Evolutionary conservation across 2,888 invertebrate genomes (phyloP), one percentile per base, ranked within the genome.

Genomic region (Acrobeloides nanus): DNA sequence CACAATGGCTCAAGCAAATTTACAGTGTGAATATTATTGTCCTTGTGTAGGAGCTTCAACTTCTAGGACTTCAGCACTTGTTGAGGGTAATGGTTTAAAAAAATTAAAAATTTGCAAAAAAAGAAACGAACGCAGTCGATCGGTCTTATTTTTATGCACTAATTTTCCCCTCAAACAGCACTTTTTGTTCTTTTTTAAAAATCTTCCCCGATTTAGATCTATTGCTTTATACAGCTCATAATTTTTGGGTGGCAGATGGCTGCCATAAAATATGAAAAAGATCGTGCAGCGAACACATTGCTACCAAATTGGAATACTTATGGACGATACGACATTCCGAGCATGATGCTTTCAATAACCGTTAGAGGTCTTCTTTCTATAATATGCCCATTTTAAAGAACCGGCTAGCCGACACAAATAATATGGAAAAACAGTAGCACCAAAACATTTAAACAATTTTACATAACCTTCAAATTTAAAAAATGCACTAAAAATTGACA

Each of bases 191-290:
- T n/a, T 42, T 50, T 52, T 12, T 7, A 17, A 6, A 25, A 24
- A 23, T 29, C 20, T 18, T 25, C 27, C 24, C 15, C 35, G n/a
- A 47, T 63, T 40, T 50, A 71, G 71, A 64, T 72, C 26, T 69
- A 61, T 46, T 59, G 63, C 45, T 46, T 70, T 31, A 57, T 66
- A 21, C 68, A 72, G 51, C 48, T 72, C 21, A 68, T 65, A 46
- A 59, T 72, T 20, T 73, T 68, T 59, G 73, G 71, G 43, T 73
- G 71, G 72, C 72, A 72, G 54, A 68, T 73, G 66, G 67, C 66
- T 41, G 69, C 68, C 37, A 67, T 72, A 46, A 67, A 68, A 43
- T 72, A 70, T 49, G 68, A 70, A 46, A 58, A 62, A 47, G 70
- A 70, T 46, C 59, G 68, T 31, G 70, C 70, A 2, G 70, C 67